Conservation (phyloP, 2,797 vertebrate species). For the Amphiprion clarkii region DNA sequence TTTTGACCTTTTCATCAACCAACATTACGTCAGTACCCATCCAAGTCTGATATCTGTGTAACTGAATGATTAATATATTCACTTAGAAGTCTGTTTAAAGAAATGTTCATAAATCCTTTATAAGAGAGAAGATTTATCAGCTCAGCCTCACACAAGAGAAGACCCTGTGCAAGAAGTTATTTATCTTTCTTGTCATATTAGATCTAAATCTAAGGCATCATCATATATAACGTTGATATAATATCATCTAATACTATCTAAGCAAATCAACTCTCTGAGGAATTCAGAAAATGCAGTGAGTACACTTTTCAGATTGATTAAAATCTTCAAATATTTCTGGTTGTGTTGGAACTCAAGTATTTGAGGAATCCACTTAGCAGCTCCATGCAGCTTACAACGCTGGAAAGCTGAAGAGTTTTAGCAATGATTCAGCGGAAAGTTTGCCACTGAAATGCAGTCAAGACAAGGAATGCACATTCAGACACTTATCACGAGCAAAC, state of each 20-base stretch:
- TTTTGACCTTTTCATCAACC: slow-evolving; percentile 43
- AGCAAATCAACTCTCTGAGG: slow-evolving; percentile 29
- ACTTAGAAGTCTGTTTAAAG: no score
- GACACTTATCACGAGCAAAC: slow-evolving; percentile 17
- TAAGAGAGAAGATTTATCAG: not conserved
- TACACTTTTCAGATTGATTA: not conserved
- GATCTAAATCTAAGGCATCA: slow-evolving; percentile 41
- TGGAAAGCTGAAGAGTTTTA: slow-evolving; percentile 44
- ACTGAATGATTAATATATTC: not conserved
- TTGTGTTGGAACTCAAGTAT: slow-evolving; percentile 24
- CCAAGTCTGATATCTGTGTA: not conserved
- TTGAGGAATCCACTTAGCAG: slow-evolving; percentile 32
- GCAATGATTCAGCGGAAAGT: slow-evolving; percentile 57
- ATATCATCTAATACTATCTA: not conserved
- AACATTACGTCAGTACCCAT: not conserved
- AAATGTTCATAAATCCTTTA: no score
- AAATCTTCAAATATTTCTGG: slow-evolving; percentile 6
- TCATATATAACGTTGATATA: slow-evolving; percentile 35
- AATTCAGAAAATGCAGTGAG: slow-evolving; percentile 19
- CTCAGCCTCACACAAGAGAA: not conserved
- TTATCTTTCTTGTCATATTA: not conserved
- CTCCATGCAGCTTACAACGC: not conserved
- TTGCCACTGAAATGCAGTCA: slow-evolving; percentile 51
- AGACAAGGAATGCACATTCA: slow-evolving; percentile 47
- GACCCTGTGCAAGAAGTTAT: slow-evolving; percentile 21